Base-by-base conservation (phyloP, 2,888 invertebrate genomes). In the Smittia aterrima region DNA sequence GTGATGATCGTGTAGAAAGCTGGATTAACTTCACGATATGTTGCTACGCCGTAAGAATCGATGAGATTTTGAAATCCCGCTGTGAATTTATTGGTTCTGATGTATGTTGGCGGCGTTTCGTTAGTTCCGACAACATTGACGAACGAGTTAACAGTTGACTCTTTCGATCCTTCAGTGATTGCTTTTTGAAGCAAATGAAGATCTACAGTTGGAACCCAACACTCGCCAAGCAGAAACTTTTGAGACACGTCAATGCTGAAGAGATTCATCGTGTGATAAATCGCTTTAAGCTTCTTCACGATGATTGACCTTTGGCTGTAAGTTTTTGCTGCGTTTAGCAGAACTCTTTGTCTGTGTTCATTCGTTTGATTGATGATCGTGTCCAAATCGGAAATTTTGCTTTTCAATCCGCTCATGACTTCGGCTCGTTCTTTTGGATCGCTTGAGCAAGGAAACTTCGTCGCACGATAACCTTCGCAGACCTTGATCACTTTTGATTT, bases 401-500 rank as follows among this genome's bases (percentile, higher is more conserved):
- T 94, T 83, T 92, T 88, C 1, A 96, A 95, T 1, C 94, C 95
- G 79, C 92, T 91, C 67, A 93, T 88, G 94, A 96, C 95, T 79
- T 96, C 95, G 77, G 91, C 86, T 41, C 96, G 85, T 80, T 96
- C 96, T 16, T 87, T 86, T 77, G 91, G 90, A 41, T 92, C 91
- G 75, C 92, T 94, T 0, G 96, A 96, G 81, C 96, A 96, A 0
- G 95, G 94, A 84, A 96, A 96, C 76, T 96, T 85, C 1, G 94
- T 93, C 1, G 96, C 96, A 78, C 94, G 92, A 84, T 95, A 96
- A 1, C 96, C 96, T 77, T 93, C 91, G 85, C 95, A 96, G 62
- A 96, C 94, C 83, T 96, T 96, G 85, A 93, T 94, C 76, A 96
- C 93, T 77, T 93, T 89, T 0, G 89, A 88, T 84, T 95, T 95